A percentile compares a stretch with the other conserved stretches of the same genome.
phyloP scores from a whole-genome alignment of 2,113 vertebrate species.

The Atractosteus spatula region DNA sequence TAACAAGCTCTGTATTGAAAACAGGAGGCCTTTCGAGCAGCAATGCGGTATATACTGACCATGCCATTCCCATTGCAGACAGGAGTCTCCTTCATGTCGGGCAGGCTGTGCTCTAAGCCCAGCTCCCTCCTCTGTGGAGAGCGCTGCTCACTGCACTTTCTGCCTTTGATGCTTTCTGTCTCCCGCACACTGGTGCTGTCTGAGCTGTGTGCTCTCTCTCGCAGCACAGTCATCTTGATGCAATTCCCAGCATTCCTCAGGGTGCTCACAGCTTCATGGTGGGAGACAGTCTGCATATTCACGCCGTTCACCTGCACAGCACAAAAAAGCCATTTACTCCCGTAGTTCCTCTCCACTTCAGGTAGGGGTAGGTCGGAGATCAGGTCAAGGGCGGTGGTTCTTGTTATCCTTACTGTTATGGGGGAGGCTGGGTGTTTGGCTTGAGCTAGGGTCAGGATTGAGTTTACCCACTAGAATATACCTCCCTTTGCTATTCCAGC shows the following conservation, averaged over 20 bases:
- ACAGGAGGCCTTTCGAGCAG: too few relatives aligned
- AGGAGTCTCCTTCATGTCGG: constrained; percentile 40
- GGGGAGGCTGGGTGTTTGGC: too few relatives aligned
- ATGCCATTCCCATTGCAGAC: constrained; percentile 57
- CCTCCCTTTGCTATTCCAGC: too few relatives aligned
- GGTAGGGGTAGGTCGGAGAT: too few relatives aligned
- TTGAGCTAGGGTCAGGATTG: too few relatives aligned
- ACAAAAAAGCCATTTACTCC: too few relatives aligned
- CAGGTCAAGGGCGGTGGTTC: too few relatives aligned
- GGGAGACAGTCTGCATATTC: constrained; percentile 54
- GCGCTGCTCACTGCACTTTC: constrained; percentile 20
- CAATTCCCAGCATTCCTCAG: constrained; percentile 65
- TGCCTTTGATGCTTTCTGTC: background rate
- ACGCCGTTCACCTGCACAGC: constrained; percentile 62
- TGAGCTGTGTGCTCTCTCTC: constrained; percentile 34
- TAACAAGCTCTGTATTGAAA: too few relatives aligned
- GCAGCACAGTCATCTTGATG: constrained; percentile 61
- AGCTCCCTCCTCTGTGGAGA: constrained; percentile 22
- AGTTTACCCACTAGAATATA: too few relatives aligned
- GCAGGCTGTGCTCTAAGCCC: constrained; percentile 8
- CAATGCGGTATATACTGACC: constrained; percentile 38
- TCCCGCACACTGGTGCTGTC: constrained; percentile 20
- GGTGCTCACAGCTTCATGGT: constrained; percentile 60
- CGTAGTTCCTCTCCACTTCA: too few relatives aligned
- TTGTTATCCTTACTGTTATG: too few relatives aligned